Evolutionary conservation across 1,140 invertebrate species (phyloP).

Genomic region (Mercenaria mercenaria): DNA sequence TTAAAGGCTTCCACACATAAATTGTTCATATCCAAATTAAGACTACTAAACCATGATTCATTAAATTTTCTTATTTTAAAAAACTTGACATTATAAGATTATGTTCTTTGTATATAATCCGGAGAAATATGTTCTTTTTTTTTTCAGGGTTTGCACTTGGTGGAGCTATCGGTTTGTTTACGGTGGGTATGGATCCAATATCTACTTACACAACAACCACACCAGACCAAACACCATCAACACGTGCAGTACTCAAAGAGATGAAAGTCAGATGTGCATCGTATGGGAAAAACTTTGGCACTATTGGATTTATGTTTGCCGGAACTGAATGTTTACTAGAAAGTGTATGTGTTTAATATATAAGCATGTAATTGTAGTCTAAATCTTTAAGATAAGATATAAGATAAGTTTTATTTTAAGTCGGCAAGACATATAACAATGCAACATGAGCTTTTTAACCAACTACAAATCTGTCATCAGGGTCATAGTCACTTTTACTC

Average conservation of each 20-base stretch:
- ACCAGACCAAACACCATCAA: slow-evolving; percentile 87
- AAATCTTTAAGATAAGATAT: too few species aligned
- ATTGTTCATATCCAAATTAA: too few species aligned
- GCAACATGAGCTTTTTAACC: too few species aligned
- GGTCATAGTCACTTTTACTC: not conserved
- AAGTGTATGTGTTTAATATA: slow-evolving; percentile 88
- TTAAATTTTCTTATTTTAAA: too few species aligned
- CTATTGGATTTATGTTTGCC: slow-evolving; percentile 97
- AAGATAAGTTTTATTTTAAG: too few species aligned
- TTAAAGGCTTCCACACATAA: too few species aligned
- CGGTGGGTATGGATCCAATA: slow-evolving; percentile 97
- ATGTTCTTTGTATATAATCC: too few species aligned
- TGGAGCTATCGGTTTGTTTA: slow-evolving; percentile 97
- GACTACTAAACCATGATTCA: too few species aligned
- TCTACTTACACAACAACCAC: slow-evolving; percentile 88
- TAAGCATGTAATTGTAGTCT: too few species aligned
- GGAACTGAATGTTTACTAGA: slow-evolving; percentile 97
- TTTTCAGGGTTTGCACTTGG: slow-evolving; percentile 94
- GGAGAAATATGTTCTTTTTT: slow-evolving; percentile 2
- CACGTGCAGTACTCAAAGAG: slow-evolving; percentile 89
- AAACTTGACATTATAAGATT: too few species aligned
- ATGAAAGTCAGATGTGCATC: slow-evolving; percentile 96
- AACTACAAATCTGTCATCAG: too few species aligned
- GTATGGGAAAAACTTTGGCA: slow-evolving; percentile 99
- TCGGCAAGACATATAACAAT: too few species aligned